Percentiles rank a stretch among this genome's conserved stretches.
Conservation (phyloP, 2,797 vertebrate genomes). For the Danio tinwini region DNA sequence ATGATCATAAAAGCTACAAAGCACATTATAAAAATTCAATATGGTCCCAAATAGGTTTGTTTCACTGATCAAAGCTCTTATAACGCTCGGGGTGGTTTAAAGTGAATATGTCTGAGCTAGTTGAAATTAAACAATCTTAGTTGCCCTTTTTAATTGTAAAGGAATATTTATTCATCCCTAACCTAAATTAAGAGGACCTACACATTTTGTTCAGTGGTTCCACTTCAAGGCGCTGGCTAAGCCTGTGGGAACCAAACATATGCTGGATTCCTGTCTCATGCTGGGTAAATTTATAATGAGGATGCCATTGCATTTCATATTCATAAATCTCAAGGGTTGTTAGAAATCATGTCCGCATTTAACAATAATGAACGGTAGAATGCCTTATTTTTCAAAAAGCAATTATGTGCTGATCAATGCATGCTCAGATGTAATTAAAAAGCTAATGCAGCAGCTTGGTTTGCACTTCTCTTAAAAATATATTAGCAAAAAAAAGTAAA, state of each 20-base stretch:
- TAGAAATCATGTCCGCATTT: background rate
- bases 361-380: slow-evolving; percentile 4
- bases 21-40: background rate
- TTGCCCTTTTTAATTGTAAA: slow-evolving; percentile 42
- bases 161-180: slow-evolving; percentile 47
- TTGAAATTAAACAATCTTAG: slow-evolving; percentile 25
- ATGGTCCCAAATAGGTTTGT: background rate
- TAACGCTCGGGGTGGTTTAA: background rate
- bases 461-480: background rate
- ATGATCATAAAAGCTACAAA: background rate
- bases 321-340: background rate
- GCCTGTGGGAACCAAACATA: slow-evolving; percentile 13
- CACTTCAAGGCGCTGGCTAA: slow-evolving; percentile 11
- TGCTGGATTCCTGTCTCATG: slow-evolving; percentile 34
- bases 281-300: slow-evolving; percentile 46
- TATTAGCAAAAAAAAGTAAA: background rate
- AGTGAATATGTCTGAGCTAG: background rate
- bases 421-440: background rate
- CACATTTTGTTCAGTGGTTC: slow-evolving; percentile 25
- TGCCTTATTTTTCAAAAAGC: background rate
- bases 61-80: background rate
- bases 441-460: background rate
- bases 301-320: slow-evolving; percentile 12
- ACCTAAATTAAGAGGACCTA: slow-evolving; percentile 38
- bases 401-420: slow-evolving; percentile 21